Conservation (phyloP, 2,888 invertebrate species). For the Archips crataeganus region DNA sequence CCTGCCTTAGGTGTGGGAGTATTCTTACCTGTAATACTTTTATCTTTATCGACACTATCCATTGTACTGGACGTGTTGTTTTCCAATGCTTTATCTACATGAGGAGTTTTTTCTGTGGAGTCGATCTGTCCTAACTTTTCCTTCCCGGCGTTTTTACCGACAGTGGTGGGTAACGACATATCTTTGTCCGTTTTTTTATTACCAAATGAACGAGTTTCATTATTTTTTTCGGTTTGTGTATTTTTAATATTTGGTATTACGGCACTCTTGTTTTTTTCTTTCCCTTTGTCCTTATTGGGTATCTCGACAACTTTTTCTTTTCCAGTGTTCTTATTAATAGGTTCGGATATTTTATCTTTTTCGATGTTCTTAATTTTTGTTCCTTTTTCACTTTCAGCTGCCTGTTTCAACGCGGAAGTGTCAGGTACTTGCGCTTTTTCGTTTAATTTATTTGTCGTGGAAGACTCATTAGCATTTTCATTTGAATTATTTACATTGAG, state of each 20-base stretch:
- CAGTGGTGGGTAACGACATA: neutral
- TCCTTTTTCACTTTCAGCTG: slow-evolving; percentile 13
- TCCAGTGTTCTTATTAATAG: slow-evolving; percentile 49
- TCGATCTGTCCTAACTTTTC: neutral
- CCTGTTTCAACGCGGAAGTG: slow-evolving; percentile 16
- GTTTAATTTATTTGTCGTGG: slow-evolving; percentile 10
- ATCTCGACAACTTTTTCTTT: slow-evolving; percentile 45
- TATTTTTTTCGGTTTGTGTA: slow-evolving; percentile 4
- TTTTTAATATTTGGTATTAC: slow-evolving; percentile 22
- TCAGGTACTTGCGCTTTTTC: slow-evolving; percentile 13
- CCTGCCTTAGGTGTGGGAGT: slow-evolving; percentile 43
- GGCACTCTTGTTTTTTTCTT: slow-evolving; percentile 42
- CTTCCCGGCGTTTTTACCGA: neutral
- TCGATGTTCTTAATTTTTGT: slow-evolving; percentile 45
- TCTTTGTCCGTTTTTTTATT: slow-evolving; percentile 43
- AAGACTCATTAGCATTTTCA: slow-evolving; percentile 2
- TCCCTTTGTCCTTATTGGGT: slow-evolving; percentile 51
- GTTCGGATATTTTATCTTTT: slow-evolving; percentile 49
- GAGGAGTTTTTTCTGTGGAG: slow-evolving; percentile 6
- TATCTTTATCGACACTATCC: slow-evolving; percentile 41
- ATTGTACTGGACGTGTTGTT: slow-evolving; percentile 41
- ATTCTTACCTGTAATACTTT: slow-evolving; percentile 39
- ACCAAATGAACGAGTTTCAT: neutral
- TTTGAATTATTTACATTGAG: slow-evolving; percentile 13
- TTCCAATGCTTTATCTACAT: slow-evolving; percentile 20